phyloP scores from a whole-genome alignment of 2,113 vertebrate genomes.

The Typhlomys cinereus region DNA sequence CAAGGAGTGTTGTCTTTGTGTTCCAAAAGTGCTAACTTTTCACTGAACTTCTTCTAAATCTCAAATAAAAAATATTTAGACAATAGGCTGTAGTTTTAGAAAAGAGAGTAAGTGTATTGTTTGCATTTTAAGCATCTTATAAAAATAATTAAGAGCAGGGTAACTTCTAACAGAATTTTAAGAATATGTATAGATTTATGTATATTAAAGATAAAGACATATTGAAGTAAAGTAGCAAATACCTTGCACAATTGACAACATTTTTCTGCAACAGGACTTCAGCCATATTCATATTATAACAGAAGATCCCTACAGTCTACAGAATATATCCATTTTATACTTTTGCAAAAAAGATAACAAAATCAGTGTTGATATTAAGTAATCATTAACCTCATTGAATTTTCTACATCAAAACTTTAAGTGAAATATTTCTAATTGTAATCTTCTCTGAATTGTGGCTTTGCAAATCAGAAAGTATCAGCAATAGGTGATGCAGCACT shows the following conservation, averaged over 20 bases:
- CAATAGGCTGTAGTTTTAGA: neutral
- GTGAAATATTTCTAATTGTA: neutral
- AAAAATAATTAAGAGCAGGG: neutral
- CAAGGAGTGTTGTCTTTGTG: conserved; percentile 5
- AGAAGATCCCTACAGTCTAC: neutral
- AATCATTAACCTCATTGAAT: neutral
- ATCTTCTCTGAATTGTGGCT: neutral
- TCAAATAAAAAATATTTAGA: conserved; percentile 42
- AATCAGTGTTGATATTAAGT: neutral
- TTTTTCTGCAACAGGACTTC: neutral
- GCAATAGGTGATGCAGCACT: neutral
- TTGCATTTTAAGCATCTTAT: conserved; percentile 20
- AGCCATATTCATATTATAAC: neutral
- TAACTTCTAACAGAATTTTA: conserved; percentile 14
- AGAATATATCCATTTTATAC: neutral
- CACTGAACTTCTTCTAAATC: neutral
- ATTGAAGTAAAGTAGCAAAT: conserved; percentile 45
- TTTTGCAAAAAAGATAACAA: neutral
- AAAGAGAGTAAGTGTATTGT: neutral
- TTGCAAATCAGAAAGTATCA: neutral
- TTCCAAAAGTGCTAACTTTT: conserved; percentile 38
- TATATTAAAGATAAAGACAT: neutral
- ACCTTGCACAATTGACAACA: neutral
- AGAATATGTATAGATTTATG: neutral
- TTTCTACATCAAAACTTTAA: neutral